Evolutionary conservation across 2,888 invertebrate species (phyloP), one percentile per base, ranked within the genome.

Genomic region (Panorpa germanica): DNA sequence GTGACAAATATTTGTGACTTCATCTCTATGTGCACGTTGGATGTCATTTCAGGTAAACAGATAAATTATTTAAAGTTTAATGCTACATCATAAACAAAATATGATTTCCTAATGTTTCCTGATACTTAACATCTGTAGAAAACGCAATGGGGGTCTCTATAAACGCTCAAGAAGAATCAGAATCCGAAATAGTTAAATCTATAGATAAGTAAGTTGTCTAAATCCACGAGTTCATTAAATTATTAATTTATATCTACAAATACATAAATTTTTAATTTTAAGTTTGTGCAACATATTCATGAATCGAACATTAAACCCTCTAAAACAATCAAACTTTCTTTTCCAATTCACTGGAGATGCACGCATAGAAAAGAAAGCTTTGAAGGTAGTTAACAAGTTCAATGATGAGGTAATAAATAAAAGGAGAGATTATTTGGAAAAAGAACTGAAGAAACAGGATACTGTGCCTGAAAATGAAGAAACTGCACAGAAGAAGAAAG

Each of bases 111-210:
- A n/a, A n/a, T 19, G 30, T 3, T 36, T 34, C 14, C 11, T 10
- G 17, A 26, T 22, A 22, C 7, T 30, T 38, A 31, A 13, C 41
- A 50, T 36, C 52, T 59, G 31, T 55, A 78, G 85, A 86, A 55
- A 73, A 81, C 5, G 76, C 86, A 9, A 88, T 88, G 85, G 86
- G 85, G 1, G 65, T 70, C 7, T 62, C 65, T 16, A 55, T 81
- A 1, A 59, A 76, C 44, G 78, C 82, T 0, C 82, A 85, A 48
- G 55, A 56, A 5, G 56, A 74, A n/a, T n/a, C n/a, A 5, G 62
- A 75, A 37, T 73, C 74, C 0, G 63, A 68, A 38, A 83, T 82
- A 45, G 76, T 82, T 1, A 55, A 60, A 41, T 70, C 75, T 10
- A 71, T 83, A 17, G 69, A 70, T 50, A 61, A 60, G 74, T 75